Conservation (phyloP, 1,140 invertebrate genomes). For the Protaetia brevitarsis region DNA sequence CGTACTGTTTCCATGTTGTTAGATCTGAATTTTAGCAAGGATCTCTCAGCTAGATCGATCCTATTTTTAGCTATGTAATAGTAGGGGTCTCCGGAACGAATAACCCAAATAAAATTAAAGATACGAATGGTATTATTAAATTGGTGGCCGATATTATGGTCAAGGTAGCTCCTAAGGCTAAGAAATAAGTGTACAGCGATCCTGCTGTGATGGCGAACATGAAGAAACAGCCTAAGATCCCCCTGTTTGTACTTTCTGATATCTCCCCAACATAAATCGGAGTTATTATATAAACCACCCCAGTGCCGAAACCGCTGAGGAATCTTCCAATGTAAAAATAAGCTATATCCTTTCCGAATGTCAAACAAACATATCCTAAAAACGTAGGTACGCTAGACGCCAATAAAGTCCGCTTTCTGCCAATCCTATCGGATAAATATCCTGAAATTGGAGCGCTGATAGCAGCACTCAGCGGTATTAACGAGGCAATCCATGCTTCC, state of each 20-base stretch:
- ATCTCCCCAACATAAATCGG: conserved; percentile 68
- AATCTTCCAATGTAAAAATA: conserved; percentile 54
- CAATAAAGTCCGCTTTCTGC: no score
- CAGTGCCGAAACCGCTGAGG: conserved; percentile 64
- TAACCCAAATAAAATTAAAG: neutral
- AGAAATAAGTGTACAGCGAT: conserved; percentile 31
- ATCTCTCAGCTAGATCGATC: conserved; percentile 59
- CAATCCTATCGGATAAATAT: no score
- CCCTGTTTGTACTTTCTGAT: conserved; percentile 63
- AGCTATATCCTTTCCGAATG: no score
- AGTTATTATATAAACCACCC: conserved; percentile 62
- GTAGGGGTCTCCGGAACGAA: conserved; percentile 67
- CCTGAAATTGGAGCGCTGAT: no score
- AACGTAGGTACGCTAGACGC: no score
- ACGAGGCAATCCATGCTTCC: no score
- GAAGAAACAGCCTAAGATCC: conserved; percentile 45
- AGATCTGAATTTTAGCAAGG: conserved; percentile 62
- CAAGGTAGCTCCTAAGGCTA: conserved; percentile 32
- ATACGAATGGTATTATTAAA: neutral
- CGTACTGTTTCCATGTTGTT: conserved; percentile 52
- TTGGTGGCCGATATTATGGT: neutral
- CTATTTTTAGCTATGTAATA: conserved; percentile 65
- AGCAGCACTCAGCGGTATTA: no score
- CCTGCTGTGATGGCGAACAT: conserved; percentile 31
- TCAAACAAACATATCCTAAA: no score